A percentile compares a stretch with the other conserved stretches of the same genome.
Conservation (phyloP, 2,113 vertebrate genomes). For the Phyllostomus hastatus region DNA sequence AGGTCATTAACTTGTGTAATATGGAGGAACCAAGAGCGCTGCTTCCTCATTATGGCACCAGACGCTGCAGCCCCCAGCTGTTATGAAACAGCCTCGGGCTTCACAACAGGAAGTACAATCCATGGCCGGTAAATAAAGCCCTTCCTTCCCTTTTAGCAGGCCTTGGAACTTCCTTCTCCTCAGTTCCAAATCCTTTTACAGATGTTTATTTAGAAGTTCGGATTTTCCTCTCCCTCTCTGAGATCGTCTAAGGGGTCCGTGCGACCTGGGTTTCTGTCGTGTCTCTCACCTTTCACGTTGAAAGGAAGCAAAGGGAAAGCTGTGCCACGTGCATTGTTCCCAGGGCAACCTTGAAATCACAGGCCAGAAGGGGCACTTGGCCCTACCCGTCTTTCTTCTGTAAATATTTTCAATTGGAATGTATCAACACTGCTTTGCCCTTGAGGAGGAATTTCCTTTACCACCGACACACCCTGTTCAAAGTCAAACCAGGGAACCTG, state of each 20-base stretch:
- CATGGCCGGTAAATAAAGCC: slow-evolving; percentile 71
- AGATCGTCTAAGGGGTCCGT: neutral
- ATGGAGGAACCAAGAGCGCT: slow-evolving; percentile 71
- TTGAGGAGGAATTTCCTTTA: slow-evolving; percentile 45
- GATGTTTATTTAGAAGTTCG: slow-evolving; percentile 49
- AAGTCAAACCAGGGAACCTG: neutral
- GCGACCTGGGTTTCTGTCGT: neutral
- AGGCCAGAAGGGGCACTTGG: slow-evolving; percentile 33
- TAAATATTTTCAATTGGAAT: slow-evolving; percentile 36
- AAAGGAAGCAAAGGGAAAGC: slow-evolving; percentile 53
- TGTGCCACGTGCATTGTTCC: neutral
- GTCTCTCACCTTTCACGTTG: slow-evolving; percentile 46
- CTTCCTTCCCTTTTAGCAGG: slow-evolving; percentile 79
- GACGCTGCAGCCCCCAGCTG: slow-evolving; percentile 48
- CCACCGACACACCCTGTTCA: neutral
- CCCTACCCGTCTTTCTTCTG: slow-evolving; percentile 5
- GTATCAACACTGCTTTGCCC: slow-evolving; percentile 24
- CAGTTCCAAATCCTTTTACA: slow-evolving; percentile 74
- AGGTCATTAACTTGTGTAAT: slow-evolving; percentile 56
- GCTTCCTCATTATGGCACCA: slow-evolving; percentile 73
- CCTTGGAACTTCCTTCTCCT: slow-evolving; percentile 79
- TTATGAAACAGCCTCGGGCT: slow-evolving; percentile 75
- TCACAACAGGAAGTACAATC: slow-evolving; percentile 81
- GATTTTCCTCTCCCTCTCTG: neutral
- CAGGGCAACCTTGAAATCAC: slow-evolving; percentile 38